Evolutionary conservation across 2,888 invertebrate genomes (phyloP), one percentile per base, ranked within the genome.

Genomic region (Diogma glabrata): DNA sequence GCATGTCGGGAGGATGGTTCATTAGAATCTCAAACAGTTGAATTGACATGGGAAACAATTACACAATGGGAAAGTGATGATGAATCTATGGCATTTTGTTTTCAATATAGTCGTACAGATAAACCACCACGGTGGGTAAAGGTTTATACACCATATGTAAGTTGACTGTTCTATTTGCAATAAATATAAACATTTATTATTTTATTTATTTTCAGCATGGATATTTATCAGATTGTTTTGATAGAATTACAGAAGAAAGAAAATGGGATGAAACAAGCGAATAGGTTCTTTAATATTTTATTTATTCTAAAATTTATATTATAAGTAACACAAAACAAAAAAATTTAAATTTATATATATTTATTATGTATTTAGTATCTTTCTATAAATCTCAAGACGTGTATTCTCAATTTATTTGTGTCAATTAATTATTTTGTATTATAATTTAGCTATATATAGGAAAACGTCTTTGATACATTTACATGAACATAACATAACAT

Each of bases 181-280:
- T 20, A 14, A 43, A 22, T 14, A 22, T 22, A 46, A n/a, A 22
- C 14, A 50, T 16, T 48, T 14, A 20, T 33, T 26, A 14, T 47
- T 46, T 49, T 33, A 4, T 47, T 17, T 45, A n/a, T 40, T 53
- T 57, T 40, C 52, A 69, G 68, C 67, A 67, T 56, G 63, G 66
- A 57, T 69, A 67, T 61, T 60, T 70, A 55, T 67, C 69, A 51
- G 95, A 94, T 70, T 95, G 96, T 70, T 93, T 96, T 75, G 93
- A 94, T 69, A 80, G 91, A 75, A 88, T 95, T 77, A 84, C 87
- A 67, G 92, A 93, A 67, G 95, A 96, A 69, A 81, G 82, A 59
- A 86, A 84, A 69, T 88, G 87, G 87, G 78, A 81, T 52, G 87
- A 87, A 67, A 81, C 84, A 46, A 86, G 85, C 48, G 87, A 88